Evolutionary conservation across 2,797 vertebrate genomes (phyloP), one percentile per base, ranked within the genome.

Genomic region (Sebastes vulpes): DNA sequence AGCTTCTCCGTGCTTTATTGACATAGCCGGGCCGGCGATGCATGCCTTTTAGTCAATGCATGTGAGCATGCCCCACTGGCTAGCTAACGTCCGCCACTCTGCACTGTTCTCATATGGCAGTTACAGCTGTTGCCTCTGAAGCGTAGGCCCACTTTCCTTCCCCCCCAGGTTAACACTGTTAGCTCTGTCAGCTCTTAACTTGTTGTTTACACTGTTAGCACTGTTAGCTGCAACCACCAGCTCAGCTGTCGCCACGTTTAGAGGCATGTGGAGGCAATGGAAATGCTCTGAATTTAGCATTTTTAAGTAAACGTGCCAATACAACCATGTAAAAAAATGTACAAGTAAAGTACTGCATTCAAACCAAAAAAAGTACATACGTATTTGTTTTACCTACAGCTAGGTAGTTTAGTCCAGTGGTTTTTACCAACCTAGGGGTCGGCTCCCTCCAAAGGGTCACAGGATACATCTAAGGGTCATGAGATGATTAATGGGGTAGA

Each of bases 21-120:
- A 18, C 42, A 46, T 46, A 7, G 14, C 42, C 14, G 16, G 16
- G 42, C 42, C 6, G 0, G 42, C 42, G 0, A 0, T 46, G 42
- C 42, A 42, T 42, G 38, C 14, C 5, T 42, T 38, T 38, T 14
- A 38, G 38, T 46, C 0, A 46, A 1, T 46, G 16, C 42, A 46
- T 18, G 0, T 46, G 42, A 46, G 14, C 14, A 0, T 42, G 38
- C 38, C 38, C 38, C 12, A 16, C 14, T 42, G 38, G 14, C 46
- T 48, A 48, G 0, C 48, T 50, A 7, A 20, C n/a, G 3, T 0
- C 48, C 4, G 18, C 18, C 48, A 8, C 48, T 50, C 48, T 20
- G 48, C 48, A 0, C 8, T 50, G 0, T 0, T 9, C 48, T 20
- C 0, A n/a, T 50, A 9, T 7, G 46, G 18, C 18, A 0, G 38